Evolutionary conservation across 1,140 invertebrate genomes (phyloP).

Genomic region (Trypoxylus dichotomus): DNA sequence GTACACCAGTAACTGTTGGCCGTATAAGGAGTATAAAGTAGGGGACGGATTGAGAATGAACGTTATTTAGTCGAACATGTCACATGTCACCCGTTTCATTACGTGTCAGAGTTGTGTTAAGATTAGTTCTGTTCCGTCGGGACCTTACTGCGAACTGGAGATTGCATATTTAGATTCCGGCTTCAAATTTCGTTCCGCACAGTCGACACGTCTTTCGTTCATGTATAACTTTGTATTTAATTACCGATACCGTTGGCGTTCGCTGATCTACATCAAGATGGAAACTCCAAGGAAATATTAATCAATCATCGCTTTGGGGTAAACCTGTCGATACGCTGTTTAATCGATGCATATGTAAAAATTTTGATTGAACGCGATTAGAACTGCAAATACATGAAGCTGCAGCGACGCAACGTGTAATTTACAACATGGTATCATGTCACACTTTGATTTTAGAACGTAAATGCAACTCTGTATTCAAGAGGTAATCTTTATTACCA

Average conservation of each 20-base stretch:
- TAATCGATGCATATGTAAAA: not conserved
- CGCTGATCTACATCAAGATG: not conserved
- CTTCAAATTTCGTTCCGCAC: not conserved
- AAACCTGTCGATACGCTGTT: not conserved
- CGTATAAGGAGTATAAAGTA: not conserved
- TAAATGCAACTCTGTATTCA: too few species aligned
- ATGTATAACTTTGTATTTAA: conserved; percentile 5
- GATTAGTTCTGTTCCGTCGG: conserved; percentile 35
- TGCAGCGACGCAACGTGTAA: too few species aligned
- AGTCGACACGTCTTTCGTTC: not conserved
- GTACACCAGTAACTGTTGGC: conserved; percentile 15
- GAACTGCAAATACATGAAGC: too few species aligned
- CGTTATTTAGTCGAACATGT: conserved; percentile 41
- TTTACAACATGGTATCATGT: too few species aligned
- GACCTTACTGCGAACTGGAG: not conserved
- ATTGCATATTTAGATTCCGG: conserved; percentile 12
- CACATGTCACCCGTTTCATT: conserved; percentile 42
- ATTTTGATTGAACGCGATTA: not conserved
- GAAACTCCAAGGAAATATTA: not conserved
- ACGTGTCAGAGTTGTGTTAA: conserved; percentile 39
- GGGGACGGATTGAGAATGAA: conserved; percentile 33
- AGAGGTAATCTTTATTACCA: too few species aligned
- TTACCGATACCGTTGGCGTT: not conserved
- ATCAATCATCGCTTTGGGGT: not conserved
- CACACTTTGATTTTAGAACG: too few species aligned